Conservation (phyloP, 2,113 vertebrate species). For the Copsychus sechellarum region DNA sequence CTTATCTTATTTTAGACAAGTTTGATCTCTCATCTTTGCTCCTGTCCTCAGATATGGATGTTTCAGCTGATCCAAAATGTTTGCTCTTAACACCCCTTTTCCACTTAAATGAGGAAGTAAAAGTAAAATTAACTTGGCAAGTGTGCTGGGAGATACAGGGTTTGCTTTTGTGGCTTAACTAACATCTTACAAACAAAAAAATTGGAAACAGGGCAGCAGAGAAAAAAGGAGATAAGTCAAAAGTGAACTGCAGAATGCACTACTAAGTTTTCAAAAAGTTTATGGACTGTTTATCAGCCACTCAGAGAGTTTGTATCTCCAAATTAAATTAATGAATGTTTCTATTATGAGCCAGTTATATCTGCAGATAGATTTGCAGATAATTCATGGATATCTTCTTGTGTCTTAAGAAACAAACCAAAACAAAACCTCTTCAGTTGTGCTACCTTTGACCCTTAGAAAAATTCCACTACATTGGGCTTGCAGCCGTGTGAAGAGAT, state of each 20-base stretch:
- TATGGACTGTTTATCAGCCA: neutral
- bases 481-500: neutral
- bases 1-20: neutral
- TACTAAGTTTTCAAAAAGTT: neutral
- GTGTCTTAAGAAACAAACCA: neutral
- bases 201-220: neutral
- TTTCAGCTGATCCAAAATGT: neutral
- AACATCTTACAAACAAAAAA: neutral
- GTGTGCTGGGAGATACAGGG: neutral
- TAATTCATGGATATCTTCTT: neutral
- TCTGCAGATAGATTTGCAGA: neutral
- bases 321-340: neutral
- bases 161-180: neutral
- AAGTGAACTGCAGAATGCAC: neutral
- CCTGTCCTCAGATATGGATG: neutral
- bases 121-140: neutral
- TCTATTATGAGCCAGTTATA: neutral
- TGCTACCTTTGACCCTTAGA: slow-evolving; percentile 24
- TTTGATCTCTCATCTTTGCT: neutral
- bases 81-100: rapidly evolving
- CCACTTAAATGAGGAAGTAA: neutral
- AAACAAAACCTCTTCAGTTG: neutral
- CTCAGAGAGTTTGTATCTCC: neutral
- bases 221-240: neutral
- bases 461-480: neutral